Evolutionary conservation across 1,140 invertebrate genomes (phyloP).

Genomic region (Harpegnathos saltator): DNA sequence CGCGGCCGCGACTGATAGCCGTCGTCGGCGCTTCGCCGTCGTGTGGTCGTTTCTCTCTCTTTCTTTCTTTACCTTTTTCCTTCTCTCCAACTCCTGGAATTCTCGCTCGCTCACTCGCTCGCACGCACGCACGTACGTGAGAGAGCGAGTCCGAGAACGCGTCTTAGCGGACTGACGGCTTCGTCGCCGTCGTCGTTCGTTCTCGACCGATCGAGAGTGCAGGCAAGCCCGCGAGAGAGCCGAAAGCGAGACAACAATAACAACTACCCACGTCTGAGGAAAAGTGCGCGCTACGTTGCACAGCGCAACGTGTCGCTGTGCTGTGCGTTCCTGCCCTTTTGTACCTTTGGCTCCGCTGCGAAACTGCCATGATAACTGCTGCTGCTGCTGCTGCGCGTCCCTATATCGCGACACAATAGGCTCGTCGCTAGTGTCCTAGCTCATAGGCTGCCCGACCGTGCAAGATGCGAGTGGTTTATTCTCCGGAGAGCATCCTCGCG

Average conservation of each 20-base stretch:
- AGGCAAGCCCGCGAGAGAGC: neutral
- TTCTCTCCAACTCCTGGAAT: neutral
- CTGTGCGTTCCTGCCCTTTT: constrained; percentile 31
- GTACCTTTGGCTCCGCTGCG: constrained; percentile 58
- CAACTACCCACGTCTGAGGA: too few relatives aligned
- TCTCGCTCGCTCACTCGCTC: neutral
- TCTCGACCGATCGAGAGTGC: neutral
- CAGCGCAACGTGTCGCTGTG: constrained; percentile 3
- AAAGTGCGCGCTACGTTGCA: constrained; percentile 24
- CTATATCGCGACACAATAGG: constrained; percentile 74
- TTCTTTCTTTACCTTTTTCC: too few relatives aligned
- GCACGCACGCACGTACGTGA: constrained; percentile 5
- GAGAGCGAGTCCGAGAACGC: neutral
- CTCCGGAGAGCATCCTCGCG: constrained; percentile 76
- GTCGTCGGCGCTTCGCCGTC: neutral
- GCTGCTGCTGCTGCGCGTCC: constrained; percentile 76
- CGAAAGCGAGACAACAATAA: too few relatives aligned
- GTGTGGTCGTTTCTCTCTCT: neutral
- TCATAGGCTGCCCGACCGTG: constrained; percentile 10
- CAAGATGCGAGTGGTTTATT: constrained; percentile 78
- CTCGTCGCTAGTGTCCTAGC: constrained; percentile 66
- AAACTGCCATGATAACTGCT: constrained; percentile 81
- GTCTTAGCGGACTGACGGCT: constrained; percentile 18
- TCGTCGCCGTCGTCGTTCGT: constrained; percentile 25
- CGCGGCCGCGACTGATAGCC: constrained; percentile 35